Conservation (phyloP, 2,888 invertebrate species). For the Tipula unca region DNA sequence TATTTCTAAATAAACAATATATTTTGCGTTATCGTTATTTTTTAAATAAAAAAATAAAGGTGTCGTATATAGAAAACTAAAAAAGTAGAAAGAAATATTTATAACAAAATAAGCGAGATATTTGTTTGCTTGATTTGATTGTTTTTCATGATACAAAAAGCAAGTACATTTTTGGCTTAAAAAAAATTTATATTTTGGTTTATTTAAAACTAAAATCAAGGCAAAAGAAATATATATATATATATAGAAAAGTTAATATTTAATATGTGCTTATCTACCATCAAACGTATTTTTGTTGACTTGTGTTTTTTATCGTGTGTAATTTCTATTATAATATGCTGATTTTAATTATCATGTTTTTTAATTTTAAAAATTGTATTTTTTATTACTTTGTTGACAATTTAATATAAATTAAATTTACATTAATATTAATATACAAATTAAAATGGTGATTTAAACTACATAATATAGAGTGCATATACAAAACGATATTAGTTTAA, state of each 20-base stretch:
- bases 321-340: neutral
- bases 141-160: neutral
- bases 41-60: neutral
- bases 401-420: neutral
- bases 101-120: neutral
- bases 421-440: neutral
- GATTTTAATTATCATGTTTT: neutral
- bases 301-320: neutral
- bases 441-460: neutral
- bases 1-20: neutral
- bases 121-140: neutral
- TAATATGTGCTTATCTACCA: neutral
- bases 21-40: neutral
- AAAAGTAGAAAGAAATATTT: neutral
- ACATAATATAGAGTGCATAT: neutral
- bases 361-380: neutral
- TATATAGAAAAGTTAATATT: neutral
- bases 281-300: neutral
- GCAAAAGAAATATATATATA: neutral
- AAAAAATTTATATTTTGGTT: neutral
- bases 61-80: neutral
- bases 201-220: neutral
- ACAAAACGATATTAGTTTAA: neutral
- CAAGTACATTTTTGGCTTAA: neutral
- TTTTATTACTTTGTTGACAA: neutral